These are phyloP conservation scores for Anorthoa munda DNA, from an alignment of 2,888 invertebrate genomes.

Conservation along the genomic window DNA sequence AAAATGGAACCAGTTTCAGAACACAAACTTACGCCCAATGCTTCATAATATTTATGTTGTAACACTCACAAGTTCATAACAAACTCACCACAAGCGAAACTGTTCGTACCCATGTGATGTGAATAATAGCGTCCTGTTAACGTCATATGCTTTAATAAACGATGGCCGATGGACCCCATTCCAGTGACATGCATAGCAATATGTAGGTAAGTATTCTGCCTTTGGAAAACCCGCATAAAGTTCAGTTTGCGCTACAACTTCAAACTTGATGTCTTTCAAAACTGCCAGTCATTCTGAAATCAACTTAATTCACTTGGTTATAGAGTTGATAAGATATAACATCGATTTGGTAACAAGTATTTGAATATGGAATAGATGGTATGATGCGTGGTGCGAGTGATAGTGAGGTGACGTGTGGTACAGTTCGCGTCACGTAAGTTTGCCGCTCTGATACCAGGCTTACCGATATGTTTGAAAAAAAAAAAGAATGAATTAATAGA, in stretches of 20 bases:
- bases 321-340: neutral
- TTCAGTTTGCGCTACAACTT: neutral
- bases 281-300: neutral
- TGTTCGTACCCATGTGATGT: conserved; percentile 54
- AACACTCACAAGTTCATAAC: conserved; percentile 61
- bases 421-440: conserved; percentile 13
- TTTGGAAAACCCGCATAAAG: neutral
- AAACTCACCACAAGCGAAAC: conserved; percentile 47
- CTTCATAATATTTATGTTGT: conserved; percentile 48
- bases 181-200: conserved; percentile 33
- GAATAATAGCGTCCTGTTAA: conserved; percentile 63
- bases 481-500: neutral
- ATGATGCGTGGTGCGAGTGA: neutral
- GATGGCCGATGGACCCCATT: conserved; percentile 7
- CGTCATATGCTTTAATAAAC: conserved; percentile 47
- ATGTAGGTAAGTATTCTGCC: conserved; percentile 1
- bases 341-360: neutral
- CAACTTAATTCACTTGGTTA: neutral
- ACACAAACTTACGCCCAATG: conserved; percentile 36
- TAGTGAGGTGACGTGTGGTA: conserved; percentile 4
- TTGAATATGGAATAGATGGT: neutral
- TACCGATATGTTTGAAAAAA: neutral
- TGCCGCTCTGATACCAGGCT: conserved; percentile 3
- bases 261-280: neutral
- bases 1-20: conserved; percentile 18